Conservation (phyloP, 2,888 invertebrate species). For the Cataglyphis albicans region DNA sequence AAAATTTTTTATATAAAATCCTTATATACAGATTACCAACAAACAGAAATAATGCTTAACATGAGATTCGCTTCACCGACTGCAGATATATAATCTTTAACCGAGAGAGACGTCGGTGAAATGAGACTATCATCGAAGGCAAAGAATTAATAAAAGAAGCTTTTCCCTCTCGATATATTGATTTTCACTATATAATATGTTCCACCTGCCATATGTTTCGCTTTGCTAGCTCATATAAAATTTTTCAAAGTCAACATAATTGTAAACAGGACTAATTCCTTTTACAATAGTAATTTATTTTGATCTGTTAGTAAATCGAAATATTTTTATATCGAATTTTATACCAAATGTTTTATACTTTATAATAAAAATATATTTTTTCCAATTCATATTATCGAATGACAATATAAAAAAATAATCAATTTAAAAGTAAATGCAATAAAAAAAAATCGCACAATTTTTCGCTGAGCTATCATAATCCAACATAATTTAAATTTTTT, state of each 20-base stretch:
- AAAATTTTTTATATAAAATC: neutral
- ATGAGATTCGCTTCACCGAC: slow-evolving; percentile 26
- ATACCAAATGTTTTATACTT: neutral
- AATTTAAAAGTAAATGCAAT: neutral
- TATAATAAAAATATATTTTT: neutral
- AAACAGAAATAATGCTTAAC: neutral
- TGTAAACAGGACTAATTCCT: neutral
- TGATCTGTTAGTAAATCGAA: neutral
- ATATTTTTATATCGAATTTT: neutral
- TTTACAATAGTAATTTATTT: neutral
- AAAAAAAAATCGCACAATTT: neutral
- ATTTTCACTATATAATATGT: neutral
- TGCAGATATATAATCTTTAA: slow-evolving; percentile 6
- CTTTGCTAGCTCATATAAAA: neutral
- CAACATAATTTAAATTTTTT: neutral
- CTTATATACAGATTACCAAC: neutral
- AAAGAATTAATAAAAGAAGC: neutral
- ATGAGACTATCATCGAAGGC: neutral
- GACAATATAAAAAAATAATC: neutral
- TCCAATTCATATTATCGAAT: neutral
- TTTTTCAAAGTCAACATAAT: neutral
- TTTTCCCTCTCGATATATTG: neutral
- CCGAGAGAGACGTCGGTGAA: neutral
- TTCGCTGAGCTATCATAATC: neutral
- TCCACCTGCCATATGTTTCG: neutral